Evolutionary conservation across 2,888 invertebrate species (phyloP).

Genomic region (Brenthis daphne): DNA sequence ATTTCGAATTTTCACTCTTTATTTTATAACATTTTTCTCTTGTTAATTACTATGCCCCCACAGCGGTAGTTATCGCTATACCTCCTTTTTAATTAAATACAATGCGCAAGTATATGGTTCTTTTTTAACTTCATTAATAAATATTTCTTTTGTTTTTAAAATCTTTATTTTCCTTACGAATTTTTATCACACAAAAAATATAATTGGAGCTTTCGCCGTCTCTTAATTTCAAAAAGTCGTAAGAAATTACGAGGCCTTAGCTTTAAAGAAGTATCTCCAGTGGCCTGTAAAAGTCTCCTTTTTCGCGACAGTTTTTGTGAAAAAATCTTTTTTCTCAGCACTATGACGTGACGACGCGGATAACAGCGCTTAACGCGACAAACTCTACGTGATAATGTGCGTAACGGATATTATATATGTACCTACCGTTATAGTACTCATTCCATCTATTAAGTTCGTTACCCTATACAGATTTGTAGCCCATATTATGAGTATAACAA

Average conservation of each 20-base stretch:
- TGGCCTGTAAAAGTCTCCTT: not conserved
- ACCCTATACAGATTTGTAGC: conserved; percentile 6
- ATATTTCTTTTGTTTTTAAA: too few species aligned
- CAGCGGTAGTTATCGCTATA: too few species aligned
- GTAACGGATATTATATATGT: conserved; percentile 33
- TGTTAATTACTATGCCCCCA: too few species aligned
- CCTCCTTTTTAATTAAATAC: too few species aligned
- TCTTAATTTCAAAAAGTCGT: not conserved
- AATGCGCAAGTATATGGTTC: too few species aligned
- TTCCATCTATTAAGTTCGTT: conserved; percentile 24
- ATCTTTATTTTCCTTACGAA: too few species aligned
- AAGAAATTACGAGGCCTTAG: not conserved
- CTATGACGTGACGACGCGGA: conserved; percentile 30
- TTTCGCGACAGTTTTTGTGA: conserved; percentile 7
- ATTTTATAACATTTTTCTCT: too few species aligned
- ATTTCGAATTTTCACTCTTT: too few species aligned
- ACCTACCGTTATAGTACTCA: conserved; percentile 32
- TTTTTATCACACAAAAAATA: too few species aligned
- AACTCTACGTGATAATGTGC: conserved; percentile 34
- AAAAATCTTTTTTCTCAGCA: conserved; percentile 3
- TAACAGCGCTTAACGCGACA: conserved; percentile 36
- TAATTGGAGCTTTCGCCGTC: too few species aligned
- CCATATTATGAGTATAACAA: not conserved
- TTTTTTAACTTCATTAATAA: too few species aligned
- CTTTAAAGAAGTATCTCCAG: not conserved